phyloP scores from a whole-genome alignment of 2,113 vertebrate genomes.

The Columba livia region DNA sequence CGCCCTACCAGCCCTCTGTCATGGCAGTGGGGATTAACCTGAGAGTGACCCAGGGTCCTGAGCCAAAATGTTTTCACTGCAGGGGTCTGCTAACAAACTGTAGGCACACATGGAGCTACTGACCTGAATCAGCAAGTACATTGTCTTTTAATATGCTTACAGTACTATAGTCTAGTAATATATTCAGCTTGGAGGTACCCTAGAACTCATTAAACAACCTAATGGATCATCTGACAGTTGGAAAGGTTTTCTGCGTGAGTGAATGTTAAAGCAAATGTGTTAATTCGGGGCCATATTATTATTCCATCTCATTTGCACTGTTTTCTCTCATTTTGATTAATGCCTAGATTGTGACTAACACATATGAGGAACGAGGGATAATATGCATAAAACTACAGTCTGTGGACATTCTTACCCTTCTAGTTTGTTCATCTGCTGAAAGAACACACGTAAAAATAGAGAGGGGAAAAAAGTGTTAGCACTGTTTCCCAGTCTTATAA shows the following conservation, averaged over 20 bases:
- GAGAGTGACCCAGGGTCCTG: neutral
- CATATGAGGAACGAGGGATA: neutral
- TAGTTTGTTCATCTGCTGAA: neutral
- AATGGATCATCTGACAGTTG: constrained; percentile 42
- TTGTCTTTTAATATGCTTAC: neutral
- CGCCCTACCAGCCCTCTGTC: neutral
- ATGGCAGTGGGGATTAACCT: neutral
- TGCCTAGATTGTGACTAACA: neutral
- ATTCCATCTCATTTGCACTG: constrained; percentile 31
- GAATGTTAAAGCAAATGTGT: constrained; percentile 27
- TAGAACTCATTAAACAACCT: constrained; percentile 21
- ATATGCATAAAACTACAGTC: neutral
- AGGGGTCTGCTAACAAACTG: neutral
- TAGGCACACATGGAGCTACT: neutral
- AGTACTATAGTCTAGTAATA: neutral
- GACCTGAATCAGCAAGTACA: neutral
- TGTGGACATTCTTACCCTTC: neutral
- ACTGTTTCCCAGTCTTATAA: neutral
- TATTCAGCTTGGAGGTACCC: neutral
- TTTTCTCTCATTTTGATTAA: constrained; percentile 57
- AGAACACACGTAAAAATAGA: neutral
- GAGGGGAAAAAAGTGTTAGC: neutral
- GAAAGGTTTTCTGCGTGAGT: neutral
- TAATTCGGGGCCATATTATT: constrained; percentile 21
- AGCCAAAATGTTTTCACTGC: neutral